Percentiles rank a stretch among this genome's conserved stretches.
Conservation (phyloP, 2,888 invertebrate species). For the Drosophila aldrichi region DNA sequence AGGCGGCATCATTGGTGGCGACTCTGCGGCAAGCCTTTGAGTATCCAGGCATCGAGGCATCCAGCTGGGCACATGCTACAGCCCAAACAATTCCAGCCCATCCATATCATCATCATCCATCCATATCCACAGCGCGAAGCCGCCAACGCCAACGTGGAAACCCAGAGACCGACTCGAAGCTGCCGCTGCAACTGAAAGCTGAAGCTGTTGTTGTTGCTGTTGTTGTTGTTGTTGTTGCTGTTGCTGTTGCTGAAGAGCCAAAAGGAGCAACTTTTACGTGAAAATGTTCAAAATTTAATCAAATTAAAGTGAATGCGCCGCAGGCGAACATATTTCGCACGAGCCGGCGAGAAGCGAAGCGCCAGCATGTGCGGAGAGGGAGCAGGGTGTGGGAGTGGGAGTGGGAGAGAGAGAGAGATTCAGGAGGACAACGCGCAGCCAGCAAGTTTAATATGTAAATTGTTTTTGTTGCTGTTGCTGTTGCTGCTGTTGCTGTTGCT, state of each 20-base stretch:
- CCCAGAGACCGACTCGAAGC: conserved; percentile 17
- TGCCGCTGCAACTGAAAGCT: conserved; percentile 15
- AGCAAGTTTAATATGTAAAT: conserved; percentile 83
- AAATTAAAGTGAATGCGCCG: conserved; percentile 82
- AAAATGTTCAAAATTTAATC: conserved; percentile 83
- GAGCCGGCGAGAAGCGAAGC: conserved; percentile 60
- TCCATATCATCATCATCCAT: conserved; percentile 43
- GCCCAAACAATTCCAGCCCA: conserved; percentile 43
- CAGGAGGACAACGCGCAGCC: conserved; percentile 21
- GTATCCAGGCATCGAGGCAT: conserved; percentile 63
- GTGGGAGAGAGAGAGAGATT: not conserved
- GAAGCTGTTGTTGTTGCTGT: conserved; percentile 3
- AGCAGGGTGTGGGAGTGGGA: not conserved
- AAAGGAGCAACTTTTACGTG: conserved; percentile 82
- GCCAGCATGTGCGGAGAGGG: conserved; percentile 51
- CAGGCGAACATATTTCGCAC: conserved; percentile 81
- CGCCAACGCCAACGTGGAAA: conserved; percentile 7
- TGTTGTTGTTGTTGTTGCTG: not conserved
- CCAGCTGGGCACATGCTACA: conserved; percentile 45
- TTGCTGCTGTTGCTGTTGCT: conserved; percentile 11
- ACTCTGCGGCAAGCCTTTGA: conserved; percentile 66
- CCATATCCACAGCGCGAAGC: conserved; percentile 32
- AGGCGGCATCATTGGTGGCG: conserved; percentile 61
- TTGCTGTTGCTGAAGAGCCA: conserved; percentile 31
- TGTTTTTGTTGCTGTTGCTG: conserved; percentile 72